These are phyloP conservation scores for Taxidea taxus DNA, from an alignment of 2,113 vertebrate genomes.

Conservation along the genomic window DNA sequence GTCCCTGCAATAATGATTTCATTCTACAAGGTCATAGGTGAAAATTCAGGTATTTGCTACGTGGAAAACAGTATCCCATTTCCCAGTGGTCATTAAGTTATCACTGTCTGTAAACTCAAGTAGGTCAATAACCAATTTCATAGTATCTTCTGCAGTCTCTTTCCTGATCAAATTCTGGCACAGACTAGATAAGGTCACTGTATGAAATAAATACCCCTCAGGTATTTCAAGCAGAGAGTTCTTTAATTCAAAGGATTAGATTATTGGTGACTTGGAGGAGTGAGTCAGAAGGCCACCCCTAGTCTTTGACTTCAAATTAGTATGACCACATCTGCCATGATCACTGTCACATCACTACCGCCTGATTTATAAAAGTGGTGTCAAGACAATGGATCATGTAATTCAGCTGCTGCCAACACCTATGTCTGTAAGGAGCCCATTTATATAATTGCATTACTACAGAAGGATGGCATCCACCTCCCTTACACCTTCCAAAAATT, in stretches of 20 bases:
- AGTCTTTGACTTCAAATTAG: not conserved
- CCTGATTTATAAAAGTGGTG: not conserved
- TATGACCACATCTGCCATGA: not conserved
- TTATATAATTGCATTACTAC: not conserved
- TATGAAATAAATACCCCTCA: not conserved
- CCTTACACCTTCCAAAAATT: not conserved
- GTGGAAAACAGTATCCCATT: slow-evolving; percentile 8
- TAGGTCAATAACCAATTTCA: not conserved
- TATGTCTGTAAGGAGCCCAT: not conserved
- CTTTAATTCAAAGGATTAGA: slow-evolving; percentile 8
- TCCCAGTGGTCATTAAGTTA: not conserved
- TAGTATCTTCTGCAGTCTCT: not conserved
- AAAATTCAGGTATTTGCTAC: not conserved
- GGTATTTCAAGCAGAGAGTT: not conserved
- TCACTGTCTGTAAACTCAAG: not conserved
- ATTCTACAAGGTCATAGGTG: not conserved
- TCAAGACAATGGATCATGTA: not conserved
- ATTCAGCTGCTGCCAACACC: not conserved
- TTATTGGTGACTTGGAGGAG: not conserved
- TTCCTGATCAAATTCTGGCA: not conserved
- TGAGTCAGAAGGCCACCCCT: not conserved
- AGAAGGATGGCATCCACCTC: not conserved
- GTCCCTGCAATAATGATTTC: not conserved
- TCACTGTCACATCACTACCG: not conserved
- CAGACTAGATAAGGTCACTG: not conserved